Base-by-base conservation (phyloP, 2,113 vertebrate species). In the Lampris incognitus region DNA sequence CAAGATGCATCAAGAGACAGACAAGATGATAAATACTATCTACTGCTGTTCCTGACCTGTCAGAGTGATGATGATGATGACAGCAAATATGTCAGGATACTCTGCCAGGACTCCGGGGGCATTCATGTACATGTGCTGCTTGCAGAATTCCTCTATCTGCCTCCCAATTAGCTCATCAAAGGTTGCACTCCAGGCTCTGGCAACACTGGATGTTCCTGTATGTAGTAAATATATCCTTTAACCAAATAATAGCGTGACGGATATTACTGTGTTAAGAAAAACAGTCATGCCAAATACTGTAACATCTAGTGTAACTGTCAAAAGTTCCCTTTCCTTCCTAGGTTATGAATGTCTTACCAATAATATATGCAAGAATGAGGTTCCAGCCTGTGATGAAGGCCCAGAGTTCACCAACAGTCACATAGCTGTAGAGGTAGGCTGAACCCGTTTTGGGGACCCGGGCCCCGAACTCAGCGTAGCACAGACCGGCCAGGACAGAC, bases 351-450 rank as follows among this genome's bases (percentile, higher is more conserved):
- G 1, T 88, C 96, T 92, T 84, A 99, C 98, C 98, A 0, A 99
- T 99, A 72, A 99, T 84, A n/a, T 99, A 99, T 40, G 97, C 96
- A 3, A 99, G 96, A 89, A 99, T 99, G 85, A 99, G 91, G 91
- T 99, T 99, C 98, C 98, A 99, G 24, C 98, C 98, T 0, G 98
- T 99, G 91, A 99, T 94, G 73, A 99, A 99, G 70, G 97, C 98
- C 96, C 95, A 97, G 39, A 99, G 93, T 80, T 99, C 98, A 0
- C 98, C 98, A 0, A 99, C 97, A 0, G 97, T 99, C 67, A 99
- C 97, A 0, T 99, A 99, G 91, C 96, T 99, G 84, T 99, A 99
- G 41, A 99, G 95, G 87, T 99, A 99, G 4, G 97, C 98, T 0
- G 98, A 99, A 52, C 98, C 98, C 0, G 98, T 97, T 91, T 93